Evolutionary conservation across 2,113 vertebrate genomes (phyloP).

Genomic region (Piaya cayana): DNA sequence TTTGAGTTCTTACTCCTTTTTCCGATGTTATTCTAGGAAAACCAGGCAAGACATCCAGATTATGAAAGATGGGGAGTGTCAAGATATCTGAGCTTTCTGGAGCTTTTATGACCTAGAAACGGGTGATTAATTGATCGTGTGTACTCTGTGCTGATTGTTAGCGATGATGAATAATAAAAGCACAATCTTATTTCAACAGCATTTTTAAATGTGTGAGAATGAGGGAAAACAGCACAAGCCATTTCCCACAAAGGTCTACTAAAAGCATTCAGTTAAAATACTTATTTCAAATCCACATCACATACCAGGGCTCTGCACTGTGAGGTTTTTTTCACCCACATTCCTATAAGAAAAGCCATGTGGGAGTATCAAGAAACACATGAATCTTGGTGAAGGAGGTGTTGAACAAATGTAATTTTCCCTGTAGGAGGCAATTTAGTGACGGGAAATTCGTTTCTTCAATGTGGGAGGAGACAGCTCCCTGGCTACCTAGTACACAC

Average conservation of each 20-base stretch:
- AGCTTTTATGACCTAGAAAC: background rate
- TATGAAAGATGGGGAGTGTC: slow-evolving; percentile 32
- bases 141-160: background rate
- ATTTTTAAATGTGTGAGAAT: background rate
- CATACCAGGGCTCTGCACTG: background rate
- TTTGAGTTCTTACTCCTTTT: background rate
- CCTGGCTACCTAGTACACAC: background rate
- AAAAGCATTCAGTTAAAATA: background rate
- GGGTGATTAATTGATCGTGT: slow-evolving; percentile 29
- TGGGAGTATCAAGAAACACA: background rate
- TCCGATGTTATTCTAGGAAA: slow-evolving; percentile 17
- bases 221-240: background rate
- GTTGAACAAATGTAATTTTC: background rate
- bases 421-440: background rate
- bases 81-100: background rate
- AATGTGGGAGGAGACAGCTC: background rate
- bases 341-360: background rate
- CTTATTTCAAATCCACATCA: background rate
- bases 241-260: background rate
- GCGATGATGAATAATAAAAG: slow-evolving; percentile 37
- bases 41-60: slow-evolving; percentile 50
- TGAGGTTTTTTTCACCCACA: background rate
- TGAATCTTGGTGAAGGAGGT: background rate
- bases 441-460: background rate
- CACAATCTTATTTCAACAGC: background rate